A percentile compares a stretch with the other conserved stretches of the same genome.
These are phyloP conservation scores for Sinohyriopsis cumingii DNA, from an alignment of 2,888 invertebrate genomes.

Conservation along the genomic window DNA sequence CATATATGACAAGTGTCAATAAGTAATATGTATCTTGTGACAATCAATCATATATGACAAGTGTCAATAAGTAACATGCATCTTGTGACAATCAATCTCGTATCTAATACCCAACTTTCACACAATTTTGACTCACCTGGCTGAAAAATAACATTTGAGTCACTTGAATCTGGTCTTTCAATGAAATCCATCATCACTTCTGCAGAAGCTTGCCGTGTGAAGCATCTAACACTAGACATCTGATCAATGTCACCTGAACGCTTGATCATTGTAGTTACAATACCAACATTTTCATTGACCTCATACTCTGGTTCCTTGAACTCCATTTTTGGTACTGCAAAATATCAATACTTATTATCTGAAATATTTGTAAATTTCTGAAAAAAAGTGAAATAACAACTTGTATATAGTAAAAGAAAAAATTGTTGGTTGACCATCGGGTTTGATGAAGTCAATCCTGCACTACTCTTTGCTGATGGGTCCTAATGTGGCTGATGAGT, in stretches of 20 bases:
- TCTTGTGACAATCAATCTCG: too few species aligned
- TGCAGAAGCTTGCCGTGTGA: constrained; percentile 68
- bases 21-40: too few species aligned
- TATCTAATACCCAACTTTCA: too few species aligned
- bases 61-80: too few species aligned
- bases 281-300: constrained; percentile 64
- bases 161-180: constrained; percentile 67
- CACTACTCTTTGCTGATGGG: too few species aligned
- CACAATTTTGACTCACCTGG: constrained; percentile 53
- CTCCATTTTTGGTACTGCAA: constrained; percentile 67
- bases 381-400: constrained; percentile 1
- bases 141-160: constrained; percentile 62
- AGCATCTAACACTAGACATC: constrained; percentile 67
- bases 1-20: too few species aligned
- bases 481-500: too few species aligned
- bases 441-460: too few species aligned
- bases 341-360: background rate
- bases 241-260: constrained; percentile 67
- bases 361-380: background rate
- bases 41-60: too few species aligned
- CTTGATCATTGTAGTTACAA: constrained; percentile 57
- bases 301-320: constrained; percentile 62
- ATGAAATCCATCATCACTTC: constrained; percentile 61
- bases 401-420: background rate
- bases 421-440: too few species aligned